A percentile compares a stretch with the other conserved stretches of the same genome.
These are phyloP conservation scores for Coryphaenoides rupestris DNA, from an alignment of 2,113 vertebrate species.

Conservation along the genomic window DNA sequence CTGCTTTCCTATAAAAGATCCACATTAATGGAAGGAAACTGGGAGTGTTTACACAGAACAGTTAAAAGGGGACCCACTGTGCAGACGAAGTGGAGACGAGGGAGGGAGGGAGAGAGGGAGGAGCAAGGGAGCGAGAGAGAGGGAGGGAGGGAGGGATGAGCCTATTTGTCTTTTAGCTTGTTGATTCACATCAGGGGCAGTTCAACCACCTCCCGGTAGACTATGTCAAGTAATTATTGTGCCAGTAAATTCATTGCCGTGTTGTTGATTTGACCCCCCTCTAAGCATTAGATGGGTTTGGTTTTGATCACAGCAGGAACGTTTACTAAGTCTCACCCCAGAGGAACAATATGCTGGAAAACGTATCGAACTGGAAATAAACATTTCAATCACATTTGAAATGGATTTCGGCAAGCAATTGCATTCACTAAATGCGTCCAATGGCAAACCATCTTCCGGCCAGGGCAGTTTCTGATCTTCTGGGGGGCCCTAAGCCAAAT, in stretches of 20 bases:
- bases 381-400: too few species aligned
- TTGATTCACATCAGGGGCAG: neutral
- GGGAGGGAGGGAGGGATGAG: neutral
- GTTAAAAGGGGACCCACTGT: constrained; percentile 7
- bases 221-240: neutral
- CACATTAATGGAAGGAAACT: constrained; percentile 14
- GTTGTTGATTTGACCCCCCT: neutral
- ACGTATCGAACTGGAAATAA: too few species aligned
- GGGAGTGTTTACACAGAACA: constrained; percentile 23
- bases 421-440: too few species aligned
- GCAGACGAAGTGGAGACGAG: neutral
- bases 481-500: too few species aligned
- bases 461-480: too few species aligned
- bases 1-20: constrained; percentile 12
- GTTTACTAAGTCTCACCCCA: too few species aligned
- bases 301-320: too few species aligned
- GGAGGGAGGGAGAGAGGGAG: too few species aligned
- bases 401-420: too few species aligned
- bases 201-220: neutral
- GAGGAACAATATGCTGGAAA: too few species aligned
- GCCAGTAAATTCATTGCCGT: neutral
- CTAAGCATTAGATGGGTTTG: neutral
- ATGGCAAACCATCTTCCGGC: too few species aligned
- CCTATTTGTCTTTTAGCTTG: constrained; percentile 4
- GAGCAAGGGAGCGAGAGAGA: neutral